Evolutionary conservation across 2,888 invertebrate species (phyloP), one percentile per base, ranked within the genome.

Genomic region (Gortyna flavago): DNA sequence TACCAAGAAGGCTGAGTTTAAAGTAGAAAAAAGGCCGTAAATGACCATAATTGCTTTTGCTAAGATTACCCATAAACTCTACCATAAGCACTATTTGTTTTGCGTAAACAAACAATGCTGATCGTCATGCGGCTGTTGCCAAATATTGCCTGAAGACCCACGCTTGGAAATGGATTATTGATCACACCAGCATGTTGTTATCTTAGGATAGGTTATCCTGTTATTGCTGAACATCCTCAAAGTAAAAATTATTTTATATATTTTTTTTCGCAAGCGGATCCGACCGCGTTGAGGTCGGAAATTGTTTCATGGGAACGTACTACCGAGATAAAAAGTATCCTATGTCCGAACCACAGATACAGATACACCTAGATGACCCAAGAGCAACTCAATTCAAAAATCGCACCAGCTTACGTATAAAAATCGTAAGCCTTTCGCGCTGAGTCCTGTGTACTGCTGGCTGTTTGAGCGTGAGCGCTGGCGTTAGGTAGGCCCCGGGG

Each of bases 11-110:
- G 54, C 54, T 11, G 18, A 69, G 18, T 69, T 69, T 54, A 6
- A 35, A 54, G 9, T 35, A 32, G 68, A 68, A 68, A 73, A 62
- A 32, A 29, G 16, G 29, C 41, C 3, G n/a, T 21, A 18, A 62
- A 77, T n/a, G 35, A 18, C 21, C 32, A 54, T 51, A n/a, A 44
- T 25, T 35, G 18, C 7, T 16, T 16, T 25, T 11, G 29, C 16
- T 25, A 35, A 64, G 18, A 16, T 32, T 32, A 8, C 51, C 18
- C 7, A 41, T 54, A 64, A 69, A 69, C 21, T 38, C 2, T 21
- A 38, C 69, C 35, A 21, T n/a, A 69, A 38, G 25, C n/a, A 41
- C 18, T 32, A 74, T 72, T 21, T 35, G 7, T 29, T 75, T 48
- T 29, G 11, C 11, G 35, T 29, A 21, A 74, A 54, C 54, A 1